A percentile compares a stretch with the other conserved stretches of the same genome.
These are phyloP conservation scores for Zenarchopterus dispar DNA, from an alignment of 2,797 vertebrate genomes.

Conservation along the genomic window DNA sequence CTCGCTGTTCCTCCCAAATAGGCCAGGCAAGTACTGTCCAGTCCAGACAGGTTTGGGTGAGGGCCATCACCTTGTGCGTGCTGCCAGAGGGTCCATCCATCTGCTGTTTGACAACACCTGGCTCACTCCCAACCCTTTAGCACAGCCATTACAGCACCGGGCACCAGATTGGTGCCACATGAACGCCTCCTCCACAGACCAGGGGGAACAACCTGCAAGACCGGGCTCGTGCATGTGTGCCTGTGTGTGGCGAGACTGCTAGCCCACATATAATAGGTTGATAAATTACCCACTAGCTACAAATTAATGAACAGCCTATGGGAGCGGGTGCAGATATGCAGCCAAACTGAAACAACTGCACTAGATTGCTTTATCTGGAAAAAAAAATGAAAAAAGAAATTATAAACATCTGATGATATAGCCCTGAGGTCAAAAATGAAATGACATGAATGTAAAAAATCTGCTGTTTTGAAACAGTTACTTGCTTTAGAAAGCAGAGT, in stretches of 20 bases:
- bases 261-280: conserved; percentile 67
- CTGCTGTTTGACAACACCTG: conserved; percentile 67
- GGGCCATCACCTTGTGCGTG: conserved; percentile 8
- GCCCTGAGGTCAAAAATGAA: conserved; percentile 10
- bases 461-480: conserved; percentile 21
- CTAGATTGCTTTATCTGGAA: conserved; percentile 60
- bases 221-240: conserved; percentile 18
- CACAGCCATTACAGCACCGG: conserved; percentile 63
- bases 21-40: conserved; percentile 15
- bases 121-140: conserved; percentile 70
- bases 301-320: conserved; percentile 66
- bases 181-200: conserved; percentile 51
- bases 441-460: conserved; percentile 2
- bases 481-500: conserved; percentile 39
- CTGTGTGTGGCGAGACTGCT: conserved; percentile 20
- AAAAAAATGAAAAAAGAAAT: conserved; percentile 55
- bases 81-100: conserved; percentile 63
- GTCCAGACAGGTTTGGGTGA: conserved; percentile 7
- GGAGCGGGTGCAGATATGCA: conserved; percentile 49
- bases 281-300: conserved; percentile 68
- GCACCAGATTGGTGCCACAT: conserved; percentile 53
- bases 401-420: conserved; percentile 45
- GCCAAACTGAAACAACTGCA: conserved; percentile 53
- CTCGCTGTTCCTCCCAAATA: conserved; percentile 23
- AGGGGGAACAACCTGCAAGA: conserved; percentile 22